These are phyloP conservation scores for Setophaga kirtlandii DNA, from an alignment of 2,113 vertebrate genomes.

Conservation along the genomic window DNA sequence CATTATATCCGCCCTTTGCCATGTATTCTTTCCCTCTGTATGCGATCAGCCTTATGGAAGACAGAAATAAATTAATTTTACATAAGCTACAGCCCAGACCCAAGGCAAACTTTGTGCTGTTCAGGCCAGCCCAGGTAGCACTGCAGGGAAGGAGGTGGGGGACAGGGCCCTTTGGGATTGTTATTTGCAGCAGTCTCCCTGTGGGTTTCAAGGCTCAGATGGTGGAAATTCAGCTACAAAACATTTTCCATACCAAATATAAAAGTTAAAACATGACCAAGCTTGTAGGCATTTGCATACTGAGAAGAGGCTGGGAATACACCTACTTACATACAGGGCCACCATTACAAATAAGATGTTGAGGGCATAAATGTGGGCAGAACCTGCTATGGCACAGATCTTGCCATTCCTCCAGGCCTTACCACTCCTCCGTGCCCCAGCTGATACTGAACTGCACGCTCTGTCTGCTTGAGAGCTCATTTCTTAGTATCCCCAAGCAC, in stretches of 20 bases:
- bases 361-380: background rate
- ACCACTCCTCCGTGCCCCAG: background rate
- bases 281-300: background rate
- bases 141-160: background rate
- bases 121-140: background rate
- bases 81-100: background rate
- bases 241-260: background rate
- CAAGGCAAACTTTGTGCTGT: background rate
- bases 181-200: background rate
- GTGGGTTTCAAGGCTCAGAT: background rate
- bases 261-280: background rate
- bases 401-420: background rate
- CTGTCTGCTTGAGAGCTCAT: background rate
- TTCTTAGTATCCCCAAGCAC: background rate
- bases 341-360: background rate
- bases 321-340: accelerated
- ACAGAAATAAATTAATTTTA: background rate
- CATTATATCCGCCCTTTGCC: background rate
- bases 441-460: background rate
- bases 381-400: background rate
- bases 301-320: background rate
- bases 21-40: background rate
- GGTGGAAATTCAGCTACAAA: background rate
- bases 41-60: background rate
- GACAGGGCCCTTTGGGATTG: background rate